Percentiles rank a stretch among this genome's conserved stretches.
phyloP scores from a whole-genome alignment of 2,113 vertebrate genomes.

The Catagonus wagneri region DNA sequence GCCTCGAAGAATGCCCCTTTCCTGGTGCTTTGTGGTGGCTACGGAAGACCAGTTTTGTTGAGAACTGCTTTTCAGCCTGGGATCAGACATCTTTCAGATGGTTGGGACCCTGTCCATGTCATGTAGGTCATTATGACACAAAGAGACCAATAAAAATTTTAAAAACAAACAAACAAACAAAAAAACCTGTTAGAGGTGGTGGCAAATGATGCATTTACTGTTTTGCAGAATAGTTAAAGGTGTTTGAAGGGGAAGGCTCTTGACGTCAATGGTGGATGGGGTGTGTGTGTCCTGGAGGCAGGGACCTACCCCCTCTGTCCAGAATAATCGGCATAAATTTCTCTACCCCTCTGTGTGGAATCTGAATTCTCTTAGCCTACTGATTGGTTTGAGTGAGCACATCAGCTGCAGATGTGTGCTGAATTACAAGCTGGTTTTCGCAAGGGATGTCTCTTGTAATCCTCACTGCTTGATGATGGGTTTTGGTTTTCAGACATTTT shows the following conservation, averaged over 20 bases:
- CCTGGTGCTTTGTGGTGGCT: constrained; percentile 65
- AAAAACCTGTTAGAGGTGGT: constrained; percentile 60
- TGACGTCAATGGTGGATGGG: neutral
- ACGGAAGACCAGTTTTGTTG: constrained; percentile 63
- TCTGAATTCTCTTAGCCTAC: constrained; percentile 49
- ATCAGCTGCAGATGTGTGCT: constrained; percentile 76
- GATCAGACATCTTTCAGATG: constrained; percentile 61
- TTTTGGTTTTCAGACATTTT: constrained; percentile 62
- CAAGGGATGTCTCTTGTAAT: constrained; percentile 38
- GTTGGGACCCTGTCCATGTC: constrained; percentile 67
- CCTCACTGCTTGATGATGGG: constrained; percentile 40
- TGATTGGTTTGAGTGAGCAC: constrained; percentile 44
- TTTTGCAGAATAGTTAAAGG: constrained; percentile 66
- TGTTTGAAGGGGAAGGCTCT: constrained; percentile 63
- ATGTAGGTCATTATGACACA: constrained; percentile 71
- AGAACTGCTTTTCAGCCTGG: constrained; percentile 71
- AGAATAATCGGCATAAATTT: constrained; percentile 63
- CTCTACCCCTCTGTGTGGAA: neutral
- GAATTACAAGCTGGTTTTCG: constrained; percentile 68
- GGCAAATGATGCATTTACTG: constrained; percentile 27
- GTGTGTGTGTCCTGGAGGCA: neutral
- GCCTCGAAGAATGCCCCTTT: neutral
- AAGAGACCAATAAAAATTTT: constrained; percentile 75
- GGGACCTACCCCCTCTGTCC: constrained; percentile 38
- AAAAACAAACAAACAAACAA: neutral